Conservation (phyloP, 2,888 invertebrate genomes). For the Scaeva pyrastri region DNA sequence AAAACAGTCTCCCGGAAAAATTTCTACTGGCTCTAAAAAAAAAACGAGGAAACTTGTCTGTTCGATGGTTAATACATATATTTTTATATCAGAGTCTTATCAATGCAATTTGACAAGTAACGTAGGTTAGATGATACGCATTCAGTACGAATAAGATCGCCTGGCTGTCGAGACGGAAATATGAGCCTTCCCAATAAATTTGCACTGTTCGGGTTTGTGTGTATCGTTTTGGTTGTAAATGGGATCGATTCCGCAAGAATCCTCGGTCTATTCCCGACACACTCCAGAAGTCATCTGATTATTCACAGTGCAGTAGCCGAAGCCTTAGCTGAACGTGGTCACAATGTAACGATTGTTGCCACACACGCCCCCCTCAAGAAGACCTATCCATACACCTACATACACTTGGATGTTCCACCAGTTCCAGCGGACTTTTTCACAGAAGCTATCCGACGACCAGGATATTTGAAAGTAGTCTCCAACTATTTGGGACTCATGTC, state of each 20-base stretch:
- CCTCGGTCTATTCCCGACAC: slow-evolving; percentile 79
- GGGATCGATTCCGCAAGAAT: slow-evolving; percentile 71
- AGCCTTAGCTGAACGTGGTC: slow-evolving; percentile 79
- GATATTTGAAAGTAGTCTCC: neutral
- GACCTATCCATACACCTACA: slow-evolving; percentile 42
- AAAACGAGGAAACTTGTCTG: no score
- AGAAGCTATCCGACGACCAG: neutral
- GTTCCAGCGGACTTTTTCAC: neutral
- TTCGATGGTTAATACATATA: no score
- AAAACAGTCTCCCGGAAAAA: no score
- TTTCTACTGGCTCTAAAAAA: no score
- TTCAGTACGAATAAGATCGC: neutral
- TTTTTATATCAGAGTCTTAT: no score
- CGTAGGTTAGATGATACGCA: no score
- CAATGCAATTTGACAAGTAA: no score
- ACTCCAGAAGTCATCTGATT: slow-evolving; percentile 80
- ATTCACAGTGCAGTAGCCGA: slow-evolving; percentile 79
- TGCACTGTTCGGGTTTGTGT: neutral
- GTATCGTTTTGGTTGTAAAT: neutral
- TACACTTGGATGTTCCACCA: slow-evolving; percentile 31
- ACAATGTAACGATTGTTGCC: slow-evolving; percentile 80
- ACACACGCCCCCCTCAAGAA: slow-evolving; percentile 66
- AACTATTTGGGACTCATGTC: neutral
- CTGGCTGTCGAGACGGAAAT: neutral
- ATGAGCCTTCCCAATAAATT: neutral